Conservation (phyloP, 2,113 vertebrate species). For the Pachypanchax playfairii region DNA sequence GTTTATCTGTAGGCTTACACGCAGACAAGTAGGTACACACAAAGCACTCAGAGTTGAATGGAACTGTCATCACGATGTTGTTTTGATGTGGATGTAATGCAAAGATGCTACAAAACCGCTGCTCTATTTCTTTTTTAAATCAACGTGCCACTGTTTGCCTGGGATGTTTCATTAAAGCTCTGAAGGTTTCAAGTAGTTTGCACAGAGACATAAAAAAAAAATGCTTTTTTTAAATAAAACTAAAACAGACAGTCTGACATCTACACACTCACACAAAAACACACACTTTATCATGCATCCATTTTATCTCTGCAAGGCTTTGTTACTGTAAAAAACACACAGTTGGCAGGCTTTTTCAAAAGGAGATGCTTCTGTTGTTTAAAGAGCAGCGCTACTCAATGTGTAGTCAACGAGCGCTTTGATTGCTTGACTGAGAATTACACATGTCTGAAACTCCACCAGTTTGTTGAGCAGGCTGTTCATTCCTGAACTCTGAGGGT, state of each 20-base stretch:
- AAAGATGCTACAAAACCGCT: slow-evolving; percentile 40
- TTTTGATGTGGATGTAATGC: slow-evolving; percentile 32
- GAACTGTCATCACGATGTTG: slow-evolving; percentile 50
- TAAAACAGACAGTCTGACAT: slow-evolving; percentile 29
- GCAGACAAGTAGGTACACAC: slow-evolving; percentile 68
- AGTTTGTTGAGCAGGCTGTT: slow-evolving; percentile 40
- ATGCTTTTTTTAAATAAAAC: slow-evolving; percentile 17
- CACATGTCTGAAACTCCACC: slow-evolving; percentile 56
- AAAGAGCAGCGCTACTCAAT: slow-evolving; percentile 63
- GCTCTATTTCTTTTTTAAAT: slow-evolving; percentile 45
- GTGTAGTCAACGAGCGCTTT: slow-evolving; percentile 72
- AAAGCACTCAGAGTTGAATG: slow-evolving; percentile 49
- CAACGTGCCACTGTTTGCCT: slow-evolving; percentile 56
- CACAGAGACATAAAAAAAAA: slow-evolving; percentile 59
- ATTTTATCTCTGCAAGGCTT: slow-evolving; percentile 71
- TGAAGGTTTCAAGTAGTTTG: slow-evolving; percentile 79
- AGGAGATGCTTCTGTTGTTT: slow-evolving; percentile 59
- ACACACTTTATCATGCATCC: slow-evolving; percentile 51
- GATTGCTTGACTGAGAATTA: slow-evolving; percentile 63
- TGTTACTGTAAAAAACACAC: slow-evolving; percentile 64
- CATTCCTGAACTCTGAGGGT: slow-evolving; percentile 59
- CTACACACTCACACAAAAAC: slow-evolving; percentile 23
- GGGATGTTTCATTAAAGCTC: slow-evolving; percentile 81
- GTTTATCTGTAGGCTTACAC: slow-evolving; percentile 52
- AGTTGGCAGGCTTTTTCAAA: slow-evolving; percentile 52